Percentiles rank a stretch among this genome's conserved stretches.
phyloP scores from a whole-genome alignment of 2,888 invertebrate species.

The Anodontia alba region DNA sequence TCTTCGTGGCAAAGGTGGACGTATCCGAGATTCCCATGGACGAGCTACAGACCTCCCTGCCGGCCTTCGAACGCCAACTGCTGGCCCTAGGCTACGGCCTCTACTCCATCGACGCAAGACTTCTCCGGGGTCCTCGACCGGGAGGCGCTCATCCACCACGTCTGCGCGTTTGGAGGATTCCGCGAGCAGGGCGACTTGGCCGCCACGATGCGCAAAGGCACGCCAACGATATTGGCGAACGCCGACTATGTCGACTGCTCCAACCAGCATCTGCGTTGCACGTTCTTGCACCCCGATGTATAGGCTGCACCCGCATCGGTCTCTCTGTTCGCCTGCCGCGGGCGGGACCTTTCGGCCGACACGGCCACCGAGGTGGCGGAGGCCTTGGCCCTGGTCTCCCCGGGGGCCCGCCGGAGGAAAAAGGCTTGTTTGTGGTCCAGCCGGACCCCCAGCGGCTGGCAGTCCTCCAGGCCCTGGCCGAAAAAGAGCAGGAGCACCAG shows the following conservation, averaged over 20 bases:
- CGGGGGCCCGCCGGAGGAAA: neutral
- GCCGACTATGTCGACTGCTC: conserved; percentile 7
- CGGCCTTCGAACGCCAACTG: conserved; percentile 6
- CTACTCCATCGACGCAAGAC: conserved; percentile 22
- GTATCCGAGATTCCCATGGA: conserved; percentile 4
- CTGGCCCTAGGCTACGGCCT: conserved; percentile 14
- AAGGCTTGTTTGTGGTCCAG: too few relatives aligned
- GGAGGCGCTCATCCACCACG: conserved; percentile 15
- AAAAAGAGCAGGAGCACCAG: too few relatives aligned
- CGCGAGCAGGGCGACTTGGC: conserved; percentile 15
- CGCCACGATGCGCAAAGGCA: conserved; percentile 4
- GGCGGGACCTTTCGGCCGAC: conserved; percentile 11
- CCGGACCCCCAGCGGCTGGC: neutral
- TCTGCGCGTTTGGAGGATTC: conserved; percentile 8
- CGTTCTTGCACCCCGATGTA: neutral
- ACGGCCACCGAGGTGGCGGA: conserved; percentile 5
- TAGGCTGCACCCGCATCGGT: conserved; percentile 7
- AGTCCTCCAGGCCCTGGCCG: too few relatives aligned
- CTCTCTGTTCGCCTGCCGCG: neutral
- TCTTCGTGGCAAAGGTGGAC: conserved; percentile 8
- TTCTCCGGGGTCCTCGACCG: conserved; percentile 19
- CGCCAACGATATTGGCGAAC: neutral
- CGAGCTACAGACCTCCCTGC: neutral
- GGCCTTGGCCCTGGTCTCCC: conserved; percentile 10
- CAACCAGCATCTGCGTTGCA: neutral